Evolutionary conservation across 2,113 vertebrate species (phyloP), one percentile per base, ranked within the genome.

Genomic region (Dermatemys mawii): DNA sequence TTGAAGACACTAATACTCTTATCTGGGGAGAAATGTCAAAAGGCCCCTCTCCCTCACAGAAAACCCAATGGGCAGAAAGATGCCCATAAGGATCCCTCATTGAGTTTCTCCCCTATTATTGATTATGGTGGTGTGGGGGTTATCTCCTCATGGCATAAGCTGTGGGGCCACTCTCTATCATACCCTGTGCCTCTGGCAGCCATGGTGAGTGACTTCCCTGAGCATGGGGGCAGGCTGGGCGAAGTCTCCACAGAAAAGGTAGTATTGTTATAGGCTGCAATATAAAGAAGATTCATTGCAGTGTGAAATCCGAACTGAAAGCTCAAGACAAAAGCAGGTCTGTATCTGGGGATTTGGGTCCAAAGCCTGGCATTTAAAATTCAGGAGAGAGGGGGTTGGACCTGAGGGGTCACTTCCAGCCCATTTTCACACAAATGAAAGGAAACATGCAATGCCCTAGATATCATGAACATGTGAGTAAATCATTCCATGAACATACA

Each of bases 401-500:
- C 50, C 70, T 76, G 87, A 95, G n/a, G n/a, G 4, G 13, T 3
- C 79, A 51, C 75, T 24, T n/a, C 21, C 46, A 83, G n/a, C 46
- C 70, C 44, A 76, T 10, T 21, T 83, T 79, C 54, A 21, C 1
- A 50, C 11, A 57, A 76, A 81, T 5, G 8, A 21, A 78, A 70
- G 29, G 84, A 76, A 76, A 26, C 21, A 24, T 2, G 2, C 26
- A 35, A 54, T 49, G 54, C 53, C 35, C 12, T n/a, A n/a, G 60
- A 81, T 91, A 38, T 4, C 35, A 8, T 41, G 44, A 93, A 11
- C 35, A 76, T 75, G 13, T 86, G n/a, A 86, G 86, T 79, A 90
- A 91, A 78, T 38, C 91, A 78, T 22, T 94, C 88, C 88, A 95
- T 86, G 91, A 95, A 91, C 83, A 70, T 46, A 11, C 79, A 90